Evolutionary conservation across 1,140 invertebrate species (phyloP).

Genomic region (Rhynchophorus ferrugineus): DNA sequence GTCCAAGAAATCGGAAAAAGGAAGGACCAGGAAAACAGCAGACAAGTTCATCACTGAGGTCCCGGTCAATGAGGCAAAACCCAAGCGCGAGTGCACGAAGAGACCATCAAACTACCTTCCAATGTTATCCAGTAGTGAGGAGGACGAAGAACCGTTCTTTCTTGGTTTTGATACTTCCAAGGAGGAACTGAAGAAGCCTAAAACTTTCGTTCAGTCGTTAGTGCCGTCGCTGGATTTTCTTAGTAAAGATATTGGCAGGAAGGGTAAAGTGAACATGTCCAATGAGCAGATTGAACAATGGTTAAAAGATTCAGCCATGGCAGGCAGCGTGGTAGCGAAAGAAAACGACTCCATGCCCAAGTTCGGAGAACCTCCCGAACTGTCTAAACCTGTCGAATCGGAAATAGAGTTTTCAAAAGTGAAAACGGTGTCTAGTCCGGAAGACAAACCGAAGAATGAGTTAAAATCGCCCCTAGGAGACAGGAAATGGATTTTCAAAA

Average conservation of each 20-base stretch:
- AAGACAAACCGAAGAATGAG: slow-evolving; percentile 5
- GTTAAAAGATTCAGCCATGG: slow-evolving; percentile 50
- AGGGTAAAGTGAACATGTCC: slow-evolving; percentile 63
- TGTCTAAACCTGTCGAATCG: neutral
- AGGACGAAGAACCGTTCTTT: slow-evolving; percentile 49
- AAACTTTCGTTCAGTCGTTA: slow-evolving; percentile 17
- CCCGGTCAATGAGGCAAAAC: slow-evolving; percentile 26
- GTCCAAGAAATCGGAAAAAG: slow-evolving; percentile 19
- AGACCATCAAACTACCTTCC: slow-evolving; percentile 37
- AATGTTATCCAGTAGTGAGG: slow-evolving; percentile 38
- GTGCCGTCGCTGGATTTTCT: slow-evolving; percentile 29
- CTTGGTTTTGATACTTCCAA: slow-evolving; percentile 41
- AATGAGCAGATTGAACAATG: slow-evolving; percentile 66
- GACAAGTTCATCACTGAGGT: slow-evolving; percentile 1
- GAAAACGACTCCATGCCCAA: slow-evolving; percentile 37
- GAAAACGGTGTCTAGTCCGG: neutral
- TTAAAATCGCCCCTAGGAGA: slow-evolving; percentile 27
- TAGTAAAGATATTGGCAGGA: slow-evolving; percentile 40
- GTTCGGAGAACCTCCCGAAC: slow-evolving; percentile 33
- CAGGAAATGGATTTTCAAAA: slow-evolving; percentile 49
- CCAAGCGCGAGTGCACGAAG: slow-evolving; percentile 37
- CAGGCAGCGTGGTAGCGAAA: slow-evolving; percentile 32
- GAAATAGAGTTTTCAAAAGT: neutral
- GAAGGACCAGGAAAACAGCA: slow-evolving; percentile 8
- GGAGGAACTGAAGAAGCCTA: slow-evolving; percentile 15